A percentile compares a stretch with the other conserved stretches of the same genome.
Evolutionary conservation across 1,140 invertebrate species (phyloP).

Genomic region (Drosophila malerkotliana): DNA sequence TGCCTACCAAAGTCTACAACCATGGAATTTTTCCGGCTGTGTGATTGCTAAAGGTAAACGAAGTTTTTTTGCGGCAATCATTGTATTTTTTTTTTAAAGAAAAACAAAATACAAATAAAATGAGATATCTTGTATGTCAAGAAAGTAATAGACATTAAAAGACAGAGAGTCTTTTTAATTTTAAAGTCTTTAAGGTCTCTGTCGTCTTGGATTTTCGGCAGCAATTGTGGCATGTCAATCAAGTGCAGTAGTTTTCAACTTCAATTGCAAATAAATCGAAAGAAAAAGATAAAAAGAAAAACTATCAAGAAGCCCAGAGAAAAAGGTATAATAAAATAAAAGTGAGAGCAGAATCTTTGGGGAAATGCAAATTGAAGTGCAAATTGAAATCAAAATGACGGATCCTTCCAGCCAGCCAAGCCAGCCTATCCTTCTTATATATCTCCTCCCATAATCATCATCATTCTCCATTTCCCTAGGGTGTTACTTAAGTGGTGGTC

Average conservation of each 20-base stretch:
- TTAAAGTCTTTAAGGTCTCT: neutral
- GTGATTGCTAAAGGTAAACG: constrained; percentile 5
- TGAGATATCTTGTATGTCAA: neutral
- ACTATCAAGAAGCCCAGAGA: neutral
- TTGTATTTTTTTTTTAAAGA: neutral
- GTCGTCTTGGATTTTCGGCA: neutral
- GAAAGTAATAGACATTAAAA: neutral
- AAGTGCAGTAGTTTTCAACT: constrained; percentile 34
- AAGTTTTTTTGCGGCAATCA: constrained; percentile 22
- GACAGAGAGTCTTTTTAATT: neutral
- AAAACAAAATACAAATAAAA: neutral
- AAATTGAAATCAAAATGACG: constrained; percentile 45
- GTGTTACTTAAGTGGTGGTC: constrained; percentile 13
- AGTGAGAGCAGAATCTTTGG: constrained; percentile 20
- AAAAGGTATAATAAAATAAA: constrained; percentile 3
- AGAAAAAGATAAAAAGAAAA: constrained; percentile 9
- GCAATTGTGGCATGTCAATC: constrained; percentile 26
- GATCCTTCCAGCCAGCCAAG: constrained; percentile 7
- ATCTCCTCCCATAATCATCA: neutral
- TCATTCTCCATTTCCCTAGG: neutral
- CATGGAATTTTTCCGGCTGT: constrained; percentile 19
- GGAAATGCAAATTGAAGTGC: constrained; percentile 42
- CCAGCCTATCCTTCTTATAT: constrained; percentile 11
- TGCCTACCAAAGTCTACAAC: neutral
- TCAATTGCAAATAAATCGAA: constrained; percentile 7